These are phyloP conservation scores for Promerops cafer DNA, from an alignment of 2,113 vertebrate genomes.

Conservation along the genomic window DNA sequence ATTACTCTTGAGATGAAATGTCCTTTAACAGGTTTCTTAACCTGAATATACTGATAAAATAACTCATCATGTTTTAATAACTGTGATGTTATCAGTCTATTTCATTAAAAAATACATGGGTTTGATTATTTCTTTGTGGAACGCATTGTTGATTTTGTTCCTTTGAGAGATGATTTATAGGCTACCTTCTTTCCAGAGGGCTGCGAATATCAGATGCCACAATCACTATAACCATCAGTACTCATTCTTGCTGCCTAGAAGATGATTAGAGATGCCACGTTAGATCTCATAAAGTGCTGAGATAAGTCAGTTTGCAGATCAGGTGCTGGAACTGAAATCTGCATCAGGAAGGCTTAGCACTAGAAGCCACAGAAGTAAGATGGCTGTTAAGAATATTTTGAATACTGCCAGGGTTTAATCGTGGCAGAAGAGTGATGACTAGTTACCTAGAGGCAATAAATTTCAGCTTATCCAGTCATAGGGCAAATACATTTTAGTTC, in stretches of 20 bases:
- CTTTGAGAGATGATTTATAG: background rate
- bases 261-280: background rate
- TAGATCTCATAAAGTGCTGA: background rate
- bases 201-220: background rate
- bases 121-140: background rate
- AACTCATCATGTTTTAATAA: background rate
- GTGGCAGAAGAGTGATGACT: background rate
- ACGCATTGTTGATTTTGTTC: background rate
- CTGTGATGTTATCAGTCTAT: rapidly evolving
- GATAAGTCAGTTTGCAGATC: background rate
- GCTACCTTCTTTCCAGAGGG: background rate
- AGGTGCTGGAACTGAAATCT: background rate
- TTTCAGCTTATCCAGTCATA: background rate
- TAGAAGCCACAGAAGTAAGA: background rate
- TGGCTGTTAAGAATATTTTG: background rate
- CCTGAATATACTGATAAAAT: background rate
- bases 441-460: background rate
- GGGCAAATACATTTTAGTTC: background rate
- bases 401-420: background rate
- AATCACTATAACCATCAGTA: background rate
- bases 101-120: background rate
- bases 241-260: background rate
- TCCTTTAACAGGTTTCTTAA: background rate
- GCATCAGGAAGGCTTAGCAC: background rate
- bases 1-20: background rate